These are phyloP conservation scores for Tetramorium parvispinum DNA, from an alignment of 1,140 invertebrate species.

Conservation along the genomic window DNA sequence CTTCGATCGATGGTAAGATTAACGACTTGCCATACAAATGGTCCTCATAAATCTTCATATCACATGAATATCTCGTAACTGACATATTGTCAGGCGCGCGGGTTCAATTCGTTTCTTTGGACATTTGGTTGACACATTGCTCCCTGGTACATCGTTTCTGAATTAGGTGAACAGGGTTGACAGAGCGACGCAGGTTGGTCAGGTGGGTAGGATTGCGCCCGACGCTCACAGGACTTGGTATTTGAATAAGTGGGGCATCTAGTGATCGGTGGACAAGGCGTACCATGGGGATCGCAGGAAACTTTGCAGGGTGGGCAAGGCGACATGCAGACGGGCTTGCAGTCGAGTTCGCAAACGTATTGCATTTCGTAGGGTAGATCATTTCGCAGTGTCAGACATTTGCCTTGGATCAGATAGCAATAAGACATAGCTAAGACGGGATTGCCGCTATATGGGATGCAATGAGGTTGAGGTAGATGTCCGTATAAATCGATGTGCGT, in stretches of 20 bases:
- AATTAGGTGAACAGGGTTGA: conserved; percentile 39
- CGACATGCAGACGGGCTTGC: conserved; percentile 73
- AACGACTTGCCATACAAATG: conserved; percentile 12
- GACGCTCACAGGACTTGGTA: conserved; percentile 44
- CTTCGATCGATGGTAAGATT: conserved; percentile 35
- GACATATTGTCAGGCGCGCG: conserved; percentile 35
- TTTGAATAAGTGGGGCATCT: conserved; percentile 26
- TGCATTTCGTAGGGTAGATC: conserved; percentile 75
- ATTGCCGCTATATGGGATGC: conserved; percentile 77
- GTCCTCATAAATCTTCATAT: conserved; percentile 36
- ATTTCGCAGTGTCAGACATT: conserved; percentile 78
- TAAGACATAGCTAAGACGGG: conserved; percentile 79
- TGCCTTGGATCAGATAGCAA: conserved; percentile 82
- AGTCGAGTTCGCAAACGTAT: conserved; percentile 75
- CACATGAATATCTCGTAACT: conserved; percentile 38
- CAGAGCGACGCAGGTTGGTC: not conserved
- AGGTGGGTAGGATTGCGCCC: conserved; percentile 19
- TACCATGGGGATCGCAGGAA: conserved; percentile 50
- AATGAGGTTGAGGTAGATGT: conserved; percentile 67
- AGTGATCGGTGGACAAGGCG: conserved; percentile 14
- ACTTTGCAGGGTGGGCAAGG: conserved; percentile 63
- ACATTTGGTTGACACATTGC: conserved; percentile 72
- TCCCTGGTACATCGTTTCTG: conserved; percentile 61
- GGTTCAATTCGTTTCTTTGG: conserved; percentile 48
- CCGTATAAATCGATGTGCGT: conserved; percentile 80